These are phyloP conservation scores for Cyaniris semiargus DNA, from an alignment of 2,888 invertebrate genomes.

Conservation along the genomic window DNA sequence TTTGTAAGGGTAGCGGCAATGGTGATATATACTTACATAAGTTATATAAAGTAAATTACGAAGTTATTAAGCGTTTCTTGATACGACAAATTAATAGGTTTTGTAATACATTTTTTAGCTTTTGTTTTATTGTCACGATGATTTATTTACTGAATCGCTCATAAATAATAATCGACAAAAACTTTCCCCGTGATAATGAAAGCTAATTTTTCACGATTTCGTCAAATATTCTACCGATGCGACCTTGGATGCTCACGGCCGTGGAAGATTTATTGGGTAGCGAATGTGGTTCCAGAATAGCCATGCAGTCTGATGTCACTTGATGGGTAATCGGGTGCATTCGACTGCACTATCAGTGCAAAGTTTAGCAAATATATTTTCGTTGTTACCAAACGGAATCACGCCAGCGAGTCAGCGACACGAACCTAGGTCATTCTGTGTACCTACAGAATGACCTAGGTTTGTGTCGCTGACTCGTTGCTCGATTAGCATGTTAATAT, in stretches of 20 bases:
- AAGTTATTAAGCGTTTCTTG: too few species aligned
- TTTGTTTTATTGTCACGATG: too few species aligned
- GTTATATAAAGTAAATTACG: too few species aligned
- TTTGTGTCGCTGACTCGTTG: too few species aligned
- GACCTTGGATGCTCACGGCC: slow-evolving; percentile 38
- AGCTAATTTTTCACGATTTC: neutral
- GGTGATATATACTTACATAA: too few species aligned
- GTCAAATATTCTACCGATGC: neutral
- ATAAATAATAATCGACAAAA: neutral
- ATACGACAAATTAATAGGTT: neutral
- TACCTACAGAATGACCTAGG: too few species aligned
- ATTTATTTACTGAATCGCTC: neutral
- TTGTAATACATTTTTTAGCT: too few species aligned
- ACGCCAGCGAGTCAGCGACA: neutral
- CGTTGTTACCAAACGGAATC: neutral
- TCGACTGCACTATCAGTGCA: slow-evolving; percentile 47
- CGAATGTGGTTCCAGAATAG: slow-evolving; percentile 56
- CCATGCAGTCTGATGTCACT: slow-evolving; percentile 51
- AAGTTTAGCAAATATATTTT: slow-evolving; percentile 1
- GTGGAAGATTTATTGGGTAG: slow-evolving; percentile 46
- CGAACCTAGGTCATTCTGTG: neutral
- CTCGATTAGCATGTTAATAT: neutral
- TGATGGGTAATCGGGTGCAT: slow-evolving; percentile 51
- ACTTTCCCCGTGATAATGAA: neutral
- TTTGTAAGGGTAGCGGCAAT: too few species aligned